Evolutionary conservation across 1,140 invertebrate genomes (phyloP).

Genomic region (Psilanteris sp.): DNA sequence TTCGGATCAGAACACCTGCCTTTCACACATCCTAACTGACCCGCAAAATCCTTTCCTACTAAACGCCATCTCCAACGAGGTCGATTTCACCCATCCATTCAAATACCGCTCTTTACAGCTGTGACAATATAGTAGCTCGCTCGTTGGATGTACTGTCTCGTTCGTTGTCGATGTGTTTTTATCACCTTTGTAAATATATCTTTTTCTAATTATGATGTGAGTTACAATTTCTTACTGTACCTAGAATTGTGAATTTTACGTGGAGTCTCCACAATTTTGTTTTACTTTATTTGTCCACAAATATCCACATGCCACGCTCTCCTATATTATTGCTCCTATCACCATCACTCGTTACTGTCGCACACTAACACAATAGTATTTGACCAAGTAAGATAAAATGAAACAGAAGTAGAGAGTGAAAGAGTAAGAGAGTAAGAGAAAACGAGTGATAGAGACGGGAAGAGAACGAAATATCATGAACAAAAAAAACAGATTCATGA

Average conservation of each 20-base stretch:
- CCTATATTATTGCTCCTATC: conserved; percentile 49
- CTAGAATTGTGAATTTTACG: conserved; percentile 75
- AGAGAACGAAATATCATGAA: conserved; percentile 23
- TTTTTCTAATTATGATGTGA: conserved; percentile 77
- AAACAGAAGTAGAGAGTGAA: conserved; percentile 2
- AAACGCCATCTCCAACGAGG: conserved; percentile 62
- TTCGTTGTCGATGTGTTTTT: conserved; percentile 80
- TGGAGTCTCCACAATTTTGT: conserved; percentile 61
- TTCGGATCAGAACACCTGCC: conserved; percentile 32
- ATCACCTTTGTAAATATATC: conserved; percentile 78
- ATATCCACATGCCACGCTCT: conserved; percentile 48
- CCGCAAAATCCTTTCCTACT: conserved; percentile 56
- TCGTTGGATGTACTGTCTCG: conserved; percentile 81
- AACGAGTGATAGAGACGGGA: conserved; percentile 13
- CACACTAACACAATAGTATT: conserved; percentile 61
- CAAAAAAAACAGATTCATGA: conserved; percentile 30
- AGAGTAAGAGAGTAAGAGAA: conserved; percentile 8
- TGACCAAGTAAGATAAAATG: conserved; percentile 29
- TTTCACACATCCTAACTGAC: conserved; percentile 48
- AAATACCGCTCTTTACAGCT: conserved; percentile 76
- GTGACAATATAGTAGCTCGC: conserved; percentile 80
- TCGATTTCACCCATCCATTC: conserved; percentile 64
- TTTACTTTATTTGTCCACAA: conserved; percentile 55
- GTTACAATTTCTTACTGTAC: conserved; percentile 76
- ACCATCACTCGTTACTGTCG: conserved; percentile 60